Conservation (phyloP, 1,140 invertebrate species). For the Bombus haemorrhoidalis region DNA sequence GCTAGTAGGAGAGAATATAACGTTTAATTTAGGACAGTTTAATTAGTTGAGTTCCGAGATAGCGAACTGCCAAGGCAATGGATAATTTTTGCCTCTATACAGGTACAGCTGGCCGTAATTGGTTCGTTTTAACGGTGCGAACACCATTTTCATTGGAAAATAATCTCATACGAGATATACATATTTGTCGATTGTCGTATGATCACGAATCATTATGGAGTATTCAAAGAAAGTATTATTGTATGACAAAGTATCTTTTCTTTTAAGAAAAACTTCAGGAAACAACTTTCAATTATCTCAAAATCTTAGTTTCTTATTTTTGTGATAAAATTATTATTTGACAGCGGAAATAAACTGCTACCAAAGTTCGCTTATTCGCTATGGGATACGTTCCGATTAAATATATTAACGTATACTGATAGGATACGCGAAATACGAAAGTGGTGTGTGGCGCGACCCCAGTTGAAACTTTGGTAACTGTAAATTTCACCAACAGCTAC, state of each 20-base stretch:
- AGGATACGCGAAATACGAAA: neutral
- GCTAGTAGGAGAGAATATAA: neutral
- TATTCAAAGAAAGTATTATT: too few relatives aligned
- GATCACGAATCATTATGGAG: neutral
- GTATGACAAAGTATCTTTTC: too few relatives aligned
- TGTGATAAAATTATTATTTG: too few relatives aligned
- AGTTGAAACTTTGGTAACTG: neutral
- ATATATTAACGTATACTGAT: too few relatives aligned
- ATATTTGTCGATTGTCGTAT: neutral
- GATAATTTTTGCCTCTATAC: conserved; percentile 29
- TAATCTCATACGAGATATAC: neutral
- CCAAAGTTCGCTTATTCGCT: too few relatives aligned
- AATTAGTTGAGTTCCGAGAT: conserved; percentile 46
- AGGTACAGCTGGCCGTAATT: conserved; percentile 35
- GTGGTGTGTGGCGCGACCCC: too few relatives aligned
- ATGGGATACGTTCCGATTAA: too few relatives aligned
- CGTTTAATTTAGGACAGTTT: conserved; percentile 46
- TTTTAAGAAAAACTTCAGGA: too few relatives aligned
- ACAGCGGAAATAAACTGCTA: too few relatives aligned
- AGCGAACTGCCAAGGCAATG: neutral
- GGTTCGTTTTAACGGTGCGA: neutral
- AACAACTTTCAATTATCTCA: too few relatives aligned
- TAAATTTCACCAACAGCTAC: neutral
- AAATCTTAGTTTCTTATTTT: too few relatives aligned
- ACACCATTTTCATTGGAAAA: neutral